Base-by-base conservation (phyloP, 2,888 invertebrate genomes). In the Yponomeuta sedellus region DNA sequence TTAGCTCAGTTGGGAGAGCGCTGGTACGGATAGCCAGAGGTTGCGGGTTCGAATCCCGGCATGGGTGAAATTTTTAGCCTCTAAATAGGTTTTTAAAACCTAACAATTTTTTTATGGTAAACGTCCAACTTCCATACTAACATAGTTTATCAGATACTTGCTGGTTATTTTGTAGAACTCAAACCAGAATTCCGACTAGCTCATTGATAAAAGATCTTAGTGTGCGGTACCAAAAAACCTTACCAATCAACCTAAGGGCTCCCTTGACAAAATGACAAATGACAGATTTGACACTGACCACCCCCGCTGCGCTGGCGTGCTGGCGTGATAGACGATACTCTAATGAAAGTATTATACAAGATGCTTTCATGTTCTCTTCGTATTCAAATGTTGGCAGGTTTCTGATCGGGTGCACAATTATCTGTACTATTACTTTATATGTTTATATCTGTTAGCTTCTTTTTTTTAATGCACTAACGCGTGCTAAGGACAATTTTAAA, bases 261-360 rank as follows among this genome's bases (percentile, higher is more conserved):
- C 25, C 59, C 56, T 65, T 59, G 65, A 65, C 65, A 65, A 65
- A 59, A 65, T 65, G 65, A 65, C 65, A 65, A 65, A 65, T 44
- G 65, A 65, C 22, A 16, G 66, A 58, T 62, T 11, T 64, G 66
- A 67, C 66, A 56, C 63, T 65, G 58, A 64, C 58, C 64, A 25
- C 63, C 67, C 66, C 67, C 61, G 64, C 66, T 52, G 68, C 52
- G 59, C 20, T 20, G 28, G 57, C 64, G 58, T 61, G 59, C 20
- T 20, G 28, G 57, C 64, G 58, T 61, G 66, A 66, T 61, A 61
- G 52, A 66, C 66, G 66, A 52, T 67, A 20, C 64, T 65, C 73
- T 76, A 78, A 79, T 77, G 77, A 77, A 74, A 74, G 65, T 67
- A 70, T 65, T 65, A 65, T 65, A 59, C 65, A 62, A 34, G 34